Evolutionary conservation across 2,113 vertebrate species (phyloP).

Genomic region (Pampusana beccarii): DNA sequence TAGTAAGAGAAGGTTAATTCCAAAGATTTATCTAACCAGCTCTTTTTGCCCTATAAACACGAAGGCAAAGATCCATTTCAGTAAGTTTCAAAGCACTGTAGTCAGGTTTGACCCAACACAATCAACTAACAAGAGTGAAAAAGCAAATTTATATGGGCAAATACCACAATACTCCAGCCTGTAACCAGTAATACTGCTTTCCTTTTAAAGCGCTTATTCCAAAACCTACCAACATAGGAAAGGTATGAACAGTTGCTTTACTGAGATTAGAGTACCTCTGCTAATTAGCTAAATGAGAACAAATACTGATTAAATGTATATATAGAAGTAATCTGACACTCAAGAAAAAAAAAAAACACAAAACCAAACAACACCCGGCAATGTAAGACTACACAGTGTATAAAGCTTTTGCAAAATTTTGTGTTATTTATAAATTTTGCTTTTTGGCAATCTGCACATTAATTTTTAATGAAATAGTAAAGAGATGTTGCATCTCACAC

Average conservation of each 20-base stretch:
- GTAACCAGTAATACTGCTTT: constrained; percentile 42
- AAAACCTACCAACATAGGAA: background rate
- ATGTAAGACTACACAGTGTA: constrained; percentile 15
- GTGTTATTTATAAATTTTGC: constrained; percentile 66
- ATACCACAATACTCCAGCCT: constrained; percentile 8
- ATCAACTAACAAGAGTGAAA: constrained; percentile 40
- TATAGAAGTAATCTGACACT: constrained; percentile 48
- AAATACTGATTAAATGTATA: constrained; percentile 57
- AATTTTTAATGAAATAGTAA: constrained; percentile 83
- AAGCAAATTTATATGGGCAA: constrained; percentile 10
- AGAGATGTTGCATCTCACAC: constrained; percentile 73
- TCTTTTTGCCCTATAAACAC: constrained; percentile 24
- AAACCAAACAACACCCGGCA: too few species aligned
- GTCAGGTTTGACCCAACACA: constrained; percentile 37
- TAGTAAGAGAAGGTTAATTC: constrained; percentile 16
- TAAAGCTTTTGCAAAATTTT: constrained; percentile 60
- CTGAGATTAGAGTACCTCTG: constrained; percentile 22
- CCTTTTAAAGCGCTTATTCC: constrained; percentile 24
- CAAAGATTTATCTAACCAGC: constrained; percentile 22
- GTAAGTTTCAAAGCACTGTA: constrained; percentile 59
- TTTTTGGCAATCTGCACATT: constrained; percentile 75
- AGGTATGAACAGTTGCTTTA: constrained; percentile 30
- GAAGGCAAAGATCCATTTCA: constrained; percentile 57
- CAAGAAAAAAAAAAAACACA: background rate
- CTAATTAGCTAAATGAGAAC: constrained; percentile 65